These are phyloP conservation scores for Brachyistius frenatus DNA, from an alignment of 2,113 vertebrate genomes.

Conservation along the genomic window DNA sequence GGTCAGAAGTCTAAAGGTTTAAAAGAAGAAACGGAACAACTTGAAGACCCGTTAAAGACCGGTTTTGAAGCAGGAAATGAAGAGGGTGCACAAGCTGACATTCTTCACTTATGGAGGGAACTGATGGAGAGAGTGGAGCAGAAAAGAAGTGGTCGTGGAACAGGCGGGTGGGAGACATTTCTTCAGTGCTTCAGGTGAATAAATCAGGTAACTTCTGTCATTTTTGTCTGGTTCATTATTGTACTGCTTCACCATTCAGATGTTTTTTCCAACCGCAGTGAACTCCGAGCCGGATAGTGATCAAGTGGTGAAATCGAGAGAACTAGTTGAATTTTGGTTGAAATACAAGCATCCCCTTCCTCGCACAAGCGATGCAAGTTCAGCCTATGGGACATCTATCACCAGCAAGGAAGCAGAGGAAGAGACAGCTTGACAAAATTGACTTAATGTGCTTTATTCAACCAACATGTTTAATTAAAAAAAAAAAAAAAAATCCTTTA, in stretches of 20 bases:
- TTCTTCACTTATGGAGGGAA: not conserved
- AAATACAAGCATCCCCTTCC: too few relatives aligned
- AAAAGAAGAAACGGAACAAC: not conserved
- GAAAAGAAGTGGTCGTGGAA: slow-evolving; percentile 1
- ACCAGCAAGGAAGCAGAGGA: too few relatives aligned
- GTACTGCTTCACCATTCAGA: not conserved
- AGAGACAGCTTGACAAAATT: too few relatives aligned
- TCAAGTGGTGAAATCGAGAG: too few relatives aligned
- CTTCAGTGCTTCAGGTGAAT: not conserved
- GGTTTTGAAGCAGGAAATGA: not conserved
- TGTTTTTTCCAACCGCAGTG: not conserved
- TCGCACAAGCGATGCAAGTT: too few relatives aligned
- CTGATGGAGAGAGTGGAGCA: slow-evolving; percentile 40
- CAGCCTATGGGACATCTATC: too few relatives aligned
- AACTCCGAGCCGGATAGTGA: too few relatives aligned
- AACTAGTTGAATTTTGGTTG: too few relatives aligned
- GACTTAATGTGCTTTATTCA: too few relatives aligned
- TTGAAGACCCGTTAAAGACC: not conserved
- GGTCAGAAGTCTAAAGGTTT: not conserved
- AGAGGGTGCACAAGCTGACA: not conserved
- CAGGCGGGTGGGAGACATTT: not conserved
- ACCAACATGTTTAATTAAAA: too few relatives aligned
- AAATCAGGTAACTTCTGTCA: not conserved
- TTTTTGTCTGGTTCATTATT: not conserved
- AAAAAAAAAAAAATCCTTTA: too few relatives aligned